A percentile compares a stretch with the other conserved stretches of the same genome.
phyloP scores from a whole-genome alignment of 2,797 vertebrate species.

The Margarornis squamiger region DNA sequence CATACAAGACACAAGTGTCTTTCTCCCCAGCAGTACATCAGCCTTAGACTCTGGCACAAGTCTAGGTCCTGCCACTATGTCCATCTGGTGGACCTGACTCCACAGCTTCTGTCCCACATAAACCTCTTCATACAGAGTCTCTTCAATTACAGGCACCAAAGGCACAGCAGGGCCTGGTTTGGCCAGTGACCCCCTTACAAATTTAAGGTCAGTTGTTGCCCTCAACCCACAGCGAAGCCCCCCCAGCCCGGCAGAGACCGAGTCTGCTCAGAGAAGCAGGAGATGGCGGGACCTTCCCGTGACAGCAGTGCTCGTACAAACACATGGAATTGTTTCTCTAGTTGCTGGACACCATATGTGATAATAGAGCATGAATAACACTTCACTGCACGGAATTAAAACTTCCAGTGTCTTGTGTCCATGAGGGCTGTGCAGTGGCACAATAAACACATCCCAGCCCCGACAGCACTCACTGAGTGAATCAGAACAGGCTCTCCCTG shows the following conservation, averaged over 20 bases:
- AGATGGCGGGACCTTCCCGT: background rate
- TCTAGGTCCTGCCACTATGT: background rate
- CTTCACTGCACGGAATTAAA: background rate
- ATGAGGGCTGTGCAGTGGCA: background rate
- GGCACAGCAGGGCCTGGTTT: background rate
- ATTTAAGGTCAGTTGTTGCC: background rate
- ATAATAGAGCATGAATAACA: rapidly evolving
- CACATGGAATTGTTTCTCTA: background rate
- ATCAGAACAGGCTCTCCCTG: background rate
- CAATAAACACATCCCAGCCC: background rate
- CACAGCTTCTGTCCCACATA: background rate
- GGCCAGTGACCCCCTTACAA: background rate
- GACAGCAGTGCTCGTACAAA: background rate
- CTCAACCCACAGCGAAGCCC: background rate
- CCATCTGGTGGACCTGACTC: background rate
- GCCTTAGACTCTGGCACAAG: background rate
- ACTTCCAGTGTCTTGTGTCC: background rate
- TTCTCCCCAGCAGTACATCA: background rate
- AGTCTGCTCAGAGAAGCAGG: background rate
- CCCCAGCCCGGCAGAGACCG: background rate
- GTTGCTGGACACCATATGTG: background rate
- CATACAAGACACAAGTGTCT: background rate
- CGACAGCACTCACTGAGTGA: background rate
- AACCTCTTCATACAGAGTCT: background rate
- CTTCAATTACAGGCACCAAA: background rate